phyloP scores from a whole-genome alignment of 2,113 vertebrate genomes.

The Ammodramus savannarum region DNA sequence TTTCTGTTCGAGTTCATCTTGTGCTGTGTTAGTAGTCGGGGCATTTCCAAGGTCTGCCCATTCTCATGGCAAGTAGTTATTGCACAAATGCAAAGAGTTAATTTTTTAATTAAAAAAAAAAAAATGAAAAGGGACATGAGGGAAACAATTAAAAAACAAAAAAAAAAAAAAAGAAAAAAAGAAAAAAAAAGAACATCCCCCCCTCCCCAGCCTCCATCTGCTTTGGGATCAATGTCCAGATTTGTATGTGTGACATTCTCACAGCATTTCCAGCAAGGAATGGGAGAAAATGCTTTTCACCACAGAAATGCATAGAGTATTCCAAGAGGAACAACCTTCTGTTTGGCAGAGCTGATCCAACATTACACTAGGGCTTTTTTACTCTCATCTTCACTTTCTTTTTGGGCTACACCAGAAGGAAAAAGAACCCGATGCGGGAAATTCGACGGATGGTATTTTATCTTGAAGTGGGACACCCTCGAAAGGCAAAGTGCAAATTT shows the following conservation, averaged over 20 bases:
- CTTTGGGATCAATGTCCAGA: slow-evolving; percentile 48
- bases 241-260: slow-evolving; percentile 34
- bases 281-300: slow-evolving; percentile 25
- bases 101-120: slow-evolving; percentile 51
- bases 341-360: background rate
- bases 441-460: background rate
- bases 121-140: background rate
- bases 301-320: slow-evolving; percentile 69
- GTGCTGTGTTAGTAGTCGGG: slow-evolving; percentile 84
- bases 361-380: background rate
- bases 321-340: slow-evolving; percentile 12
- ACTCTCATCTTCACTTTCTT: background rate
- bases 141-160: background rate
- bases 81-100: slow-evolving; percentile 80
- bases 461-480: slow-evolving; percentile 13
- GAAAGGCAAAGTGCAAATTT: slow-evolving; percentile 43
- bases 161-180: background rate
- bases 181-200: background rate
- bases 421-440: background rate
- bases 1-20: slow-evolving; percentile 71
- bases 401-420: background rate
- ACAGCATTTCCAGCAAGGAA: slow-evolving; percentile 31
- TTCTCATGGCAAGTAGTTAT: slow-evolving; percentile 82
- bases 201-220: slow-evolving; percentile 39
- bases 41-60: slow-evolving; percentile 72